Base-by-base conservation (phyloP, 2,113 vertebrate species). In the Erythrolamprus reginae region DNA sequence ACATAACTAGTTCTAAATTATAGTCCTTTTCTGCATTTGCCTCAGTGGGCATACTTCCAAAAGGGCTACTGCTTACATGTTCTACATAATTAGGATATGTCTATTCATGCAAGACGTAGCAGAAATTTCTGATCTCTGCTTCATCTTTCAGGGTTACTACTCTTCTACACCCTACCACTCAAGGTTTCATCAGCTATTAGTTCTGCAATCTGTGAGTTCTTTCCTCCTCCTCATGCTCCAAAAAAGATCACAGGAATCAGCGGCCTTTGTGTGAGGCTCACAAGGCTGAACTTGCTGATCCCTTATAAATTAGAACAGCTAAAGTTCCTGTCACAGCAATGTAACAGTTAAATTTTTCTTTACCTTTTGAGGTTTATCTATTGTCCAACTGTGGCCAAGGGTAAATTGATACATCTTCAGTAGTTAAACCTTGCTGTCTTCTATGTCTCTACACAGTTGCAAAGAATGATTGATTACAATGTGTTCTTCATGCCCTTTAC, bases 401-500 rank as follows among this genome's bases (percentile, higher is more conserved):
- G 91, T 42, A 87, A 92, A 90, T 82, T 92, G 91, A 90, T 90
- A 87, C 83, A 61, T 65, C 84, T 87, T 87, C 91, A 45, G 47
- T 84, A 87, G 53, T 90, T 90, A 65, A 90, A 84, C 55, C 89
- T 48, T 70, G 55, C 77, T 90, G 89, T 88, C 85, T 52, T 61
- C 70, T 88, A 28, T 51, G 70, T 87, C 91, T 82, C 70, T 84
- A 5, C 55, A 65, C 89, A 87, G 56, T 84, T 87, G 55, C 38
- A 87, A 58, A 88, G 51, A 93, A 94, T 91, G 86, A 92, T 90
- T 48, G 92, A 92, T 33, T 84, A 90, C 51, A 53, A 93, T 90
- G 94, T 92, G 56, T 56, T 45, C 92, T 91, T 88, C 90, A 77
- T 55, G 1, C 28, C 94, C 56, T 55, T 89, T 90, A 84, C 17